phyloP scores from a whole-genome alignment of 1,140 invertebrate species.

The Diploscapter pachys region DNA sequence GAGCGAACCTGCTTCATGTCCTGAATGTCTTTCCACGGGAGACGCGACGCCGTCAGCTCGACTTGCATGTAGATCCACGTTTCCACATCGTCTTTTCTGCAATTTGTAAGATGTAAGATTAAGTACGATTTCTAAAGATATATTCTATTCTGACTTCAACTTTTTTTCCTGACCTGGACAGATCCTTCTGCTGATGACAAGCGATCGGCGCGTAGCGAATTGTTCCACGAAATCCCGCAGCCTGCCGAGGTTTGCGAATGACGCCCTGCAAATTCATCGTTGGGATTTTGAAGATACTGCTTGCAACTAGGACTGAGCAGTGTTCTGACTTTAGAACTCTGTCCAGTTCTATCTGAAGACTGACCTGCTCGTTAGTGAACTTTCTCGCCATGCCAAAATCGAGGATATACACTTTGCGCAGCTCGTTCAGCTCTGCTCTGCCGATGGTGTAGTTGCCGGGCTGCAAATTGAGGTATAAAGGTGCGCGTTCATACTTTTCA shows the following conservation, averaged over 20 bases:
- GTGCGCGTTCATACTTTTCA: too few relatives aligned
- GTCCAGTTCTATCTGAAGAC: conserved; percentile 25
- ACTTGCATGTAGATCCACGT: conserved; percentile 46
- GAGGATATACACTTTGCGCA: conserved; percentile 44
- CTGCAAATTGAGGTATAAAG: conserved; percentile 15
- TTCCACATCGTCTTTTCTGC: conserved; percentile 44
- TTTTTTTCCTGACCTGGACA: conserved; percentile 6
- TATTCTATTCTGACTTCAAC: conserved; percentile 28
- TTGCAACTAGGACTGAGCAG: conserved; percentile 18
- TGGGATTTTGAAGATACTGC: conserved; percentile 30
- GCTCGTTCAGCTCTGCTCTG: conserved; percentile 41
- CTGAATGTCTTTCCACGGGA: conserved; percentile 45
- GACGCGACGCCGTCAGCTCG: conserved; percentile 40
- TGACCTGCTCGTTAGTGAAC: conserved; percentile 37
- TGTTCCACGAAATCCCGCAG: conserved; percentile 46
- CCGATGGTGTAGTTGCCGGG: conserved; percentile 53
- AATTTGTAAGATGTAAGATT: neutral
- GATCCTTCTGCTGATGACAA: conserved; percentile 32
- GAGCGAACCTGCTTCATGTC: conserved; percentile 32
- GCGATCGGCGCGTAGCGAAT: conserved; percentile 44
- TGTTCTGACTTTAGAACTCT: neutral
- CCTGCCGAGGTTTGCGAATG: conserved; percentile 24
- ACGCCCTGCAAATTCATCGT: too few relatives aligned
- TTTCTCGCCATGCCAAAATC: conserved; percentile 42
- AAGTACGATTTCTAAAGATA: conserved; percentile 23